Percentiles rank a stretch among this genome's conserved stretches.
Evolutionary conservation across 2,888 invertebrate species (phyloP).

Genomic region (Syritta pipiens): DNA sequence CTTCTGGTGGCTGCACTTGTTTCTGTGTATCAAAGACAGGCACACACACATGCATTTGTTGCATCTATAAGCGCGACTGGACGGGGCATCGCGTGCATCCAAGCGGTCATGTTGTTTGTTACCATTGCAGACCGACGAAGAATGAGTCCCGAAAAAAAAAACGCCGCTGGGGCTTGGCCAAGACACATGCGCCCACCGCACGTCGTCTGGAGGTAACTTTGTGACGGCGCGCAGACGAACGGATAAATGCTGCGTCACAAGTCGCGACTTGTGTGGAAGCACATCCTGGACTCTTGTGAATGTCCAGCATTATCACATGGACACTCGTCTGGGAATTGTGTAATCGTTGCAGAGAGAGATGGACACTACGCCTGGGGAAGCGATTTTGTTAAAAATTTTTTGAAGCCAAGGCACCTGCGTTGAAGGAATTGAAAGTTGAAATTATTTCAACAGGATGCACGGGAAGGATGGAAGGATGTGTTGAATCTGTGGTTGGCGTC

Average conservation of each 20-base stretch:
- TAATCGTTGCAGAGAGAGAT: neutral
- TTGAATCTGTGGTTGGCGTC: no score
- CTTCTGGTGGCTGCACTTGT: no score
- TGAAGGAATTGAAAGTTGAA: no score
- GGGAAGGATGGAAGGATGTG: no score
- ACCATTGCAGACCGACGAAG: slow-evolving; percentile 21
- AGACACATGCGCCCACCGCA: slow-evolving; percentile 7
- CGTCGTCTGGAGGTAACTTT: neutral
- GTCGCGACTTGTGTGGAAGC: no score
- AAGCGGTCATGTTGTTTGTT: slow-evolving; percentile 23
- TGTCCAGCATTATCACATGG: no score
- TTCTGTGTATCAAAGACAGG: neutral
- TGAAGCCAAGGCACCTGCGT: no score
- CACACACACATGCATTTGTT: no score
- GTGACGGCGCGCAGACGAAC: neutral
- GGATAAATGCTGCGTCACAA: slow-evolving; percentile 2
- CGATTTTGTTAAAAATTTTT: neutral
- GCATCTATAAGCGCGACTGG: no score
- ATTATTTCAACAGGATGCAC: no score
- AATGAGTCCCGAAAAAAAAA: neutral
- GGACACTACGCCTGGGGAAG: neutral
- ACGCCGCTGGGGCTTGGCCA: neutral
- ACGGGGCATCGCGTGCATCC: slow-evolving; percentile 18
- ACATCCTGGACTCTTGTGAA: no score
- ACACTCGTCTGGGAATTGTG: neutral